Evolutionary conservation across 30 jellyfish, hydroid and myxozoan species (phyloP), one percentile per base, ranked within the genome.

Genomic region (Aurelia aurita): DNA sequence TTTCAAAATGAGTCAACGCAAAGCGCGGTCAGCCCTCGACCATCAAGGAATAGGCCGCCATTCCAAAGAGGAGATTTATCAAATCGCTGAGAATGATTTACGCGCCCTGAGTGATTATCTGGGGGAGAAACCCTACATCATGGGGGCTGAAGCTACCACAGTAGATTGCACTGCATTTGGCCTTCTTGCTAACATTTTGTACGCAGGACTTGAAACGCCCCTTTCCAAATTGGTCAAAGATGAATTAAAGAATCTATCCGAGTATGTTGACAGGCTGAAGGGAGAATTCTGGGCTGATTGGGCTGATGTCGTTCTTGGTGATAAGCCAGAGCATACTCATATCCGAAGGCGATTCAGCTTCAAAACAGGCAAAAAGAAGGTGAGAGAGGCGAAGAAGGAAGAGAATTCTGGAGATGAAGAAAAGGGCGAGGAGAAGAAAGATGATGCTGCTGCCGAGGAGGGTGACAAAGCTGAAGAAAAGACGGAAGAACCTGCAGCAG

Each of bases 1-100:
- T 23, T 51, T 87, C 69, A 93, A 93, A 84, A 82, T 93, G 96
- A 72, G 44, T 19, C 98, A 93, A 62, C 89, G 98, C 21, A 93
- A 87, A 74, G 88, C 90, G 45, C 74, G 90, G 15, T 69, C 93
- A 10, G 53, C 69, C 53, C 86, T 93, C 28, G 98, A 93, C 27
- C 91, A 79, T 25, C 98, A 93, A 53, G 98, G 98, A 27, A 82
- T 82, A 63, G 98, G 97, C 82, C 90, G 96, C n/a, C 98, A 93
- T 77, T 43, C 97, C 80, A 74, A 79, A 65, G 98, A 93, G 11
- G 98, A 93, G 88, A 89, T 93, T 64, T 86, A 86, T 69, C 70
- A 71, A 28, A 90, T 93, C 61, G 98, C 97, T 13, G 97, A 87
- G 53, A 73, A 82, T 39, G 98, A 93, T 83, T 65, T 93, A 19